Conservation (phyloP, 2,113 vertebrate genomes). For the Hippocampus barbouri region DNA sequence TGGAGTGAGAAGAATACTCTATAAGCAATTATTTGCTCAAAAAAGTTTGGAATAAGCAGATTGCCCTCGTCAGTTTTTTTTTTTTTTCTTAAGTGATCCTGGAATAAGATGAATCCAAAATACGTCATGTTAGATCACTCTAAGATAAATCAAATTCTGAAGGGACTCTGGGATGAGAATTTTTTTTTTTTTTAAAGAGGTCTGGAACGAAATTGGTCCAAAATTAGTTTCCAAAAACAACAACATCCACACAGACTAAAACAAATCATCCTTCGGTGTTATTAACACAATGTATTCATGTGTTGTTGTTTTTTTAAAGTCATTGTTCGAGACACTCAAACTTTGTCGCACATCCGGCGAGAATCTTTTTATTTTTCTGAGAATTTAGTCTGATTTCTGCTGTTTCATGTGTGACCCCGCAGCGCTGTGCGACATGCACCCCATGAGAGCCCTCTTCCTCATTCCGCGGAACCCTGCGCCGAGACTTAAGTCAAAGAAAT, state of each 20-base stretch:
- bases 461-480: constrained; percentile 94
- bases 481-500: constrained; percentile 93
- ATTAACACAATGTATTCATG: background rate
- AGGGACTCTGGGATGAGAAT: too few species aligned
- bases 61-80: too few species aligned
- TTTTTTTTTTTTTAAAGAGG: too few species aligned
- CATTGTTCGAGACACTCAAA: background rate
- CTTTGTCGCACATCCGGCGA: background rate
- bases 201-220: too few species aligned
- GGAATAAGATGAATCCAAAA: too few species aligned
- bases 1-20: too few species aligned
- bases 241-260: background rate
- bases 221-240: too few species aligned
- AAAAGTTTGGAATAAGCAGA: too few species aligned
- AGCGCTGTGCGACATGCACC: constrained; percentile 98
- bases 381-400: background rate
- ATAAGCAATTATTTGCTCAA: too few species aligned
- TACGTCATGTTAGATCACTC: too few species aligned
- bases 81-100: too few species aligned
- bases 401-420: constrained; percentile 31
- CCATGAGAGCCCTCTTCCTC: constrained; percentile 96
- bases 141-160: too few species aligned
- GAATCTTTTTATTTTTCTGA: background rate
- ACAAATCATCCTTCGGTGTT: background rate
- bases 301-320: background rate